phyloP scores from a whole-genome alignment of 2,888 invertebrate genomes.

The Lithosia quadra region DNA sequence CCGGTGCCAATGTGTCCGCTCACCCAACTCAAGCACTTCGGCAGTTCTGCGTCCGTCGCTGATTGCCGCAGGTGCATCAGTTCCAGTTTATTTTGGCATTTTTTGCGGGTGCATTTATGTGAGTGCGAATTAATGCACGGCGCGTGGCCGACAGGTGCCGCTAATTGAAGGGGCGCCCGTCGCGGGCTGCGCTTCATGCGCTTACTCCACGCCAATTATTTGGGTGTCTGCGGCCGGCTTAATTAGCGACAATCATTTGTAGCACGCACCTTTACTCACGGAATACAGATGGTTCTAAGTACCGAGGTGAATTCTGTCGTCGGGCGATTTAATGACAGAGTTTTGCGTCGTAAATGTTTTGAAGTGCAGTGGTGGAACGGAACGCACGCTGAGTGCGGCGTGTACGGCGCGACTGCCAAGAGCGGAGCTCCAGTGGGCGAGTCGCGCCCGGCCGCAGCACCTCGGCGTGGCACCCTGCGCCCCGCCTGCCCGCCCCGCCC shows the following conservation, averaged over 20 bases:
- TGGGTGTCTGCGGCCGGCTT: slow-evolving; percentile 74
- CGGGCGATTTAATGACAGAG: slow-evolving; percentile 35
- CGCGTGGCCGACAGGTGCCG: slow-evolving; percentile 82
- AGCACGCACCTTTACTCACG: slow-evolving; percentile 71
- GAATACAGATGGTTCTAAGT: slow-evolving; percentile 62
- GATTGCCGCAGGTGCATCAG: slow-evolving; percentile 82
- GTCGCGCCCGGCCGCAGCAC: slow-evolving; percentile 66
- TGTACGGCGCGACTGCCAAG: slow-evolving; percentile 76
- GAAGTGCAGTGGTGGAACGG: slow-evolving; percentile 55
- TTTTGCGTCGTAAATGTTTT: slow-evolving; percentile 41
- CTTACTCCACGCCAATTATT: slow-evolving; percentile 84
- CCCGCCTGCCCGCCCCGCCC: slow-evolving; percentile 80
- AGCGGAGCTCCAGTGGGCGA: slow-evolving; percentile 73
- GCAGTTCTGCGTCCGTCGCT: slow-evolving; percentile 49
- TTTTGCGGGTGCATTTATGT: slow-evolving; percentile 79
- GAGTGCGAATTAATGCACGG: slow-evolving; percentile 81
- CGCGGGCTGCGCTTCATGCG: slow-evolving; percentile 69
- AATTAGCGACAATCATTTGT: slow-evolving; percentile 68
- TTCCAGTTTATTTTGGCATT: slow-evolving; percentile 81
- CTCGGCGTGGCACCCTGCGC: slow-evolving; percentile 77
- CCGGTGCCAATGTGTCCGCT: slow-evolving; percentile 35
- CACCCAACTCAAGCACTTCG: slow-evolving; percentile 49
- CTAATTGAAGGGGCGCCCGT: slow-evolving; percentile 80
- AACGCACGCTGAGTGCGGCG: slow-evolving; percentile 73
- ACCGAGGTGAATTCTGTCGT: slow-evolving; percentile 31